Percentiles rank a stretch among this genome's conserved stretches.
Conservation (phyloP, 2,113 vertebrate species). For the Panthera uncia region DNA sequence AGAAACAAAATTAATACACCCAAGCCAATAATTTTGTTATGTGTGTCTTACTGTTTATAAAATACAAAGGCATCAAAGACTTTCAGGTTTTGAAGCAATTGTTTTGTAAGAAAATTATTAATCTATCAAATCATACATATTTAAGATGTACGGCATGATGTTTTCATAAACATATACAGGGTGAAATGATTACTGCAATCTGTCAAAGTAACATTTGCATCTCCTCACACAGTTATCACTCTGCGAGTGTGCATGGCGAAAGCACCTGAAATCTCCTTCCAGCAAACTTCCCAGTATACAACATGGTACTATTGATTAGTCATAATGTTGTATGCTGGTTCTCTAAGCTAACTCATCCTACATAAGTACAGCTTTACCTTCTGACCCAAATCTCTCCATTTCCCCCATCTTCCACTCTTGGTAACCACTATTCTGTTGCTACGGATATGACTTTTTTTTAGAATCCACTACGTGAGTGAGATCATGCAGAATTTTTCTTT, state of each 20-base stretch:
- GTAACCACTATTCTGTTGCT: not conserved
- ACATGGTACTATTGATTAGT: not conserved
- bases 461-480: not conserved
- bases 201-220: not conserved
- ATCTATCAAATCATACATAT: not conserved
- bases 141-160: not conserved
- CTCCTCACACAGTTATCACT: not conserved
- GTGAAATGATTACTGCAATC: not conserved
- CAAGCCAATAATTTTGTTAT: not conserved
- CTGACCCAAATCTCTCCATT: not conserved
- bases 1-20: not conserved
- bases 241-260: not conserved
- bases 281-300: not conserved
- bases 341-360: not conserved
- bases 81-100: not conserved
- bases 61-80: not conserved
- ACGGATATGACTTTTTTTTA: not conserved
- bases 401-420: not conserved
- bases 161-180: not conserved
- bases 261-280: not conserved
- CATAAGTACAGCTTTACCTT: not conserved
- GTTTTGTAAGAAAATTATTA: not conserved
- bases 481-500: not conserved
- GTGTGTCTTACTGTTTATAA: not conserved
- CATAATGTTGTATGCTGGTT: not conserved